Conservation (phyloP, 2,113 vertebrate genomes). For the Anguilla rostrata region DNA sequence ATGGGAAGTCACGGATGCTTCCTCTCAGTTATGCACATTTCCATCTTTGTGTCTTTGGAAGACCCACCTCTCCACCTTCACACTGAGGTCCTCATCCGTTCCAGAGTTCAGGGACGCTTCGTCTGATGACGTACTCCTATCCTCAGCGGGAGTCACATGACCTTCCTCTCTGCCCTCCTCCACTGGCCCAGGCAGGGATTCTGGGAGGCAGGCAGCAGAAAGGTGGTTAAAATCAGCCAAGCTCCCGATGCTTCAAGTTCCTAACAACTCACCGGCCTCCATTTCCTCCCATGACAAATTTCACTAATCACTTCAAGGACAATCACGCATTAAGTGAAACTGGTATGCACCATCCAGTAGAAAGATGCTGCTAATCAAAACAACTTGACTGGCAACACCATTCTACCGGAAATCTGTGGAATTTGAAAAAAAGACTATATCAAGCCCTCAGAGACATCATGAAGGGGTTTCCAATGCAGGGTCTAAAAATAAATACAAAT, state of each 20-base stretch:
- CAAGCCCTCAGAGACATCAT: not conserved
- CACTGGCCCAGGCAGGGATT: conserved; percentile 44
- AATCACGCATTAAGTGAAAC: not conserved
- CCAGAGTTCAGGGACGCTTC: conserved; percentile 51
- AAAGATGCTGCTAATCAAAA: not conserved
- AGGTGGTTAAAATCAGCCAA: not conserved
- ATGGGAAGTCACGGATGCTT: not conserved
- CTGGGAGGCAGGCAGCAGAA: conserved; percentile 22
- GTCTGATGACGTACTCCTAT: conserved; percentile 54
- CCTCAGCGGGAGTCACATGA: conserved; percentile 55
- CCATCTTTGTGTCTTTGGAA: not conserved
- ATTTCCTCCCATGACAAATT: not conserved
- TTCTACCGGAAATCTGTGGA: not conserved
- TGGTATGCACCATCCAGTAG: too few relatives aligned
- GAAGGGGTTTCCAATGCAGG: not conserved
- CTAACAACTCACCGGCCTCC: not conserved
- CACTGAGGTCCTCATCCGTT: conserved; percentile 67
- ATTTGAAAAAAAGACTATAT: not conserved
- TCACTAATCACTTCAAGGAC: not conserved
- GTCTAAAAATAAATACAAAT: too few relatives aligned
- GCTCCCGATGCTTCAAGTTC: not conserved
- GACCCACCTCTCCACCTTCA: conserved; percentile 83
- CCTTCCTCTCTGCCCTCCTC: conserved; percentile 42
- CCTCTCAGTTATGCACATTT: not conserved
- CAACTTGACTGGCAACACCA: not conserved